Conservation (phyloP, 2,797 vertebrate species). For the Spinus olivaceus region DNA sequence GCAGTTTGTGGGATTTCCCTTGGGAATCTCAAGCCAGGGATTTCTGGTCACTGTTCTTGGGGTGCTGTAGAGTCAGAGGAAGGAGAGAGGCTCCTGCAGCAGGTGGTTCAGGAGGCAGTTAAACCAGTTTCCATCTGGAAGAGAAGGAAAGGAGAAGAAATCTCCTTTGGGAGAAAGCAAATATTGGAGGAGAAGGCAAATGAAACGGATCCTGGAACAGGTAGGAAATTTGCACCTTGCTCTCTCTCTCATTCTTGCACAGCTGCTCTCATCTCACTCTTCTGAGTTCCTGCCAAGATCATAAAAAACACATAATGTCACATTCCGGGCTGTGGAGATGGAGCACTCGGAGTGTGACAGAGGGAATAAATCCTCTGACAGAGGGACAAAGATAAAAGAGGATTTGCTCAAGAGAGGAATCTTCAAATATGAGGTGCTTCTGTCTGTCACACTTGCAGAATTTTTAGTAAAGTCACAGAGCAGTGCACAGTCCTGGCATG, state of each 20-base stretch:
- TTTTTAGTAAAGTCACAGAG: background rate
- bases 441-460: background rate
- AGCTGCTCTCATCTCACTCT: background rate
- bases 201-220: background rate
- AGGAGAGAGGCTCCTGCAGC: background rate
- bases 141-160: background rate
- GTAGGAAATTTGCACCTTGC: background rate
- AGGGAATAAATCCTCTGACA: constrained; percentile 31
- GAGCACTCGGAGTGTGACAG: background rate
- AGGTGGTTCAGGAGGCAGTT: background rate
- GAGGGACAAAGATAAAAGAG: constrained; percentile 13
- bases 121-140: background rate
- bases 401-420: background rate
- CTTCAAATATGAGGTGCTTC: background rate
- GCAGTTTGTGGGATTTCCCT: background rate
- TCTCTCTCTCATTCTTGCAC: background rate
- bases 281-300: background rate
- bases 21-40: background rate
- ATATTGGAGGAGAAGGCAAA: background rate
- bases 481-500: background rate
- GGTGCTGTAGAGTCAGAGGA: background rate
- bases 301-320: background rate
- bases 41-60: background rate
- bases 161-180: background rate
- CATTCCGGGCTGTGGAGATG: background rate